Base-by-base conservation (phyloP, 2,888 invertebrate species). In the Lithosia quadra region DNA sequence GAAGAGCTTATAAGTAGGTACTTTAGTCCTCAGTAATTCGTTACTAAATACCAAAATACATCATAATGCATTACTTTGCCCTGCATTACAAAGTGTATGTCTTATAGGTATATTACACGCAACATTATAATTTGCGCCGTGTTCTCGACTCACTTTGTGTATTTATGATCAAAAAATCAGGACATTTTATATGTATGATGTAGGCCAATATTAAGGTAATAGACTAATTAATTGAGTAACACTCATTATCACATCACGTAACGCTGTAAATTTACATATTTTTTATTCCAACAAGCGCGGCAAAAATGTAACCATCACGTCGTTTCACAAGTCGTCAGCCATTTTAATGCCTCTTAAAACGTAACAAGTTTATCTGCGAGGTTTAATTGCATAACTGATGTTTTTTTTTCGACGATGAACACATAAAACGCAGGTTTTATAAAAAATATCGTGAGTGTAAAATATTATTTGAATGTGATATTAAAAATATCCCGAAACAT, bases 341-440 rank as follows among this genome's bases (percentile, higher is more conserved):
- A 80, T 83, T 84, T 85, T 81, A 82, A 81, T 82, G 78, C 77
- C 79, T 77, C 79, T 78, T 79, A 77, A 83, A 82, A 82, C 64
- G 78, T 84, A 85, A 85, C 82, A 83, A 84, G 82, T 84, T 86
- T 86, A 86, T 84, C 84, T 83, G 77, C 69, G 69, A 77, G 78
- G 73, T 83, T 85, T 83, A 85, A 84, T 82, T 84, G 81, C 81
- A 81, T 86, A 83, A 85, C 75, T 80, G 83, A 78, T 83, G 83
- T 83, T 82, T 72, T 77, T 71, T 72, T 78, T 82, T 65, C 56
- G 59, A 57, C 69, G 63, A 64, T 49, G 62, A 69, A 71, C 69
- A 67, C 63, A 72, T 72, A 60, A 67, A 71, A 71, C 73, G 63
- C 65, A 67, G 55, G 61, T 73, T 81, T 80, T 64, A 63, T 65